Conservation (phyloP, 2,888 invertebrate species). For the Erynnis tages region DNA sequence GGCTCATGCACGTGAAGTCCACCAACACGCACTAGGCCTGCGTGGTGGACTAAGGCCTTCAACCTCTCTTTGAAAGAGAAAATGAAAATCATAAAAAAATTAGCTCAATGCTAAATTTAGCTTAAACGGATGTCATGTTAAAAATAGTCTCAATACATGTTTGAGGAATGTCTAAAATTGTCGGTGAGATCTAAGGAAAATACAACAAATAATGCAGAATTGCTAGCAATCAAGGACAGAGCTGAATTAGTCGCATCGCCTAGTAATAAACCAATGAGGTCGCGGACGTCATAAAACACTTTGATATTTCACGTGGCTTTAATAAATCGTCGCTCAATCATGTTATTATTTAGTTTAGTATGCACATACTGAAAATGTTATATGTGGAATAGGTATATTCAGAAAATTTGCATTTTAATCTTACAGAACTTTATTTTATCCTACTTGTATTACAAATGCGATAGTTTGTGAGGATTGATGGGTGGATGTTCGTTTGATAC, state of each 20-base stretch:
- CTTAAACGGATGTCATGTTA: neutral
- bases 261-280: neutral
- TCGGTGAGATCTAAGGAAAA: slow-evolving; percentile 2
- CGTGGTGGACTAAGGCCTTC: no score
- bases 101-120: neutral
- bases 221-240: slow-evolving; percentile 1
- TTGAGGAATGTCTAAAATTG: neutral
- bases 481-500: no score
- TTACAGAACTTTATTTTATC: no score
- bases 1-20: no score
- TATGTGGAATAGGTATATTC: no score
- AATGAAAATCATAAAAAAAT: neutral
- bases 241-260: neutral
- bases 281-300: neutral
- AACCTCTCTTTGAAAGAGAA: no score
- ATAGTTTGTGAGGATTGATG: no score
- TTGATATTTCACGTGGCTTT: neutral
- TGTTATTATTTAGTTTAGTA: neutral
- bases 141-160: neutral
- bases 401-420: no score
- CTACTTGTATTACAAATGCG: no score
- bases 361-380: no score
- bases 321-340: no score
- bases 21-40: no score
- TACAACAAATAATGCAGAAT: neutral